Evolutionary conservation across 2,797 vertebrate species (phyloP), one percentile per base, ranked within the genome.

Genomic region (Enteromius paludinosus): DNA sequence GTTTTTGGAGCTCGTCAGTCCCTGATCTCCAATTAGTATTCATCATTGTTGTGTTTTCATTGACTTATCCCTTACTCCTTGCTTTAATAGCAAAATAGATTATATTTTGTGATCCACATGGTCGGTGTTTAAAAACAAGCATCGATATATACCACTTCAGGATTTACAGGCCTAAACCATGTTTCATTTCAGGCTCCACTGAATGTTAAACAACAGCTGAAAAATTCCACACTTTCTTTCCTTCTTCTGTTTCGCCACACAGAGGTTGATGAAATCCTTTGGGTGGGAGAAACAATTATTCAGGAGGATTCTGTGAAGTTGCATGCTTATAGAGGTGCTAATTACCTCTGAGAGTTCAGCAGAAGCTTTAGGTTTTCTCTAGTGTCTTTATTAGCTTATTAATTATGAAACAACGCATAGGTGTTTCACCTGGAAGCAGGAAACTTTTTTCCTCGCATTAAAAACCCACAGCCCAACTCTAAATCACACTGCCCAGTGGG

Each of bases 331-430:
- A 90, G 86, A 88, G 90, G 91, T 94, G 92, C 89, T 94, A 94
- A 95, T 95, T 94, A 93, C 91, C 91, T 94, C 62, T 18, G 93
- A 89, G 90, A 86, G 89, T 93, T 92, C 89, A 83, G 72, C 83
- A 87, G 89, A 91, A 88, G 90, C 84, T 86, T 81, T 90, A 88
- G 85, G 89, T 81, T 91, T 84, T 90, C 89, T 86, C 85, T 88
- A 81, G 74, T 54, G 84, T 87, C 89, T 90, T 93, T 91, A 91
- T 89, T 85, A 87, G 86, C 91, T 92, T 92, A 93, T 95, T 94
- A 94, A 94, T 94, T 94, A 93, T 94, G 92, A 92, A 94, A 90
- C 90, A 90, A 93, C 90, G 87, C 85, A 89, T 91, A 93, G 93
- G 93, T 94, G 87, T 91, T 90, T 91, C 90, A 90, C 92, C 88